Evolutionary conservation across 2,797 vertebrate genomes (phyloP).

Genomic region (Brachymystax lenok): DNA sequence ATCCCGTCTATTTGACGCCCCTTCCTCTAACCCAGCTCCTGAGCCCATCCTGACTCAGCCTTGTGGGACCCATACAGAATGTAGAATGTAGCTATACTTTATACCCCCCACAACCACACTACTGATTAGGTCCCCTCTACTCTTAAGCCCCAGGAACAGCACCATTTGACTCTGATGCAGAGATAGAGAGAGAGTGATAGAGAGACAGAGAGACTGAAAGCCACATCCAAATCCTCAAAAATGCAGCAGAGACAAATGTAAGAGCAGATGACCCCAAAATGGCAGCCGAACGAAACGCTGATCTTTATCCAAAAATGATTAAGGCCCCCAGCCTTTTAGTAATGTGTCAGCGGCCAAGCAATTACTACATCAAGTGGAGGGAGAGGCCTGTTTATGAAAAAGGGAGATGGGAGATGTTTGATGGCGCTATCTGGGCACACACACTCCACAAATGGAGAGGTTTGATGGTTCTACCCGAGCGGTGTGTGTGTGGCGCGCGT

Average conservation of each 20-base stretch:
- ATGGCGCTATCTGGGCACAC: background rate
- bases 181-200: no score
- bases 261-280: constrained; percentile 50
- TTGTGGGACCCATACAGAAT: no score
- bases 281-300: constrained; percentile 52
- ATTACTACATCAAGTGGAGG: constrained; percentile 62
- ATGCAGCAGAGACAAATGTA: constrained; percentile 53
- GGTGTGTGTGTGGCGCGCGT: background rate
- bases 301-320: constrained; percentile 69
- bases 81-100: no score
- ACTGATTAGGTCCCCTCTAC: no score
- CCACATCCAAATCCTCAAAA: constrained; percentile 37
- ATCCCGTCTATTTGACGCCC: no score
- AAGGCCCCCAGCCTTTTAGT: constrained; percentile 46
- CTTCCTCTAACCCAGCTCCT: no score
- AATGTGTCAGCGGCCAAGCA: constrained; percentile 61
- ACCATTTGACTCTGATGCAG: no score
- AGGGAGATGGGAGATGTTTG: background rate
- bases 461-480: no score
- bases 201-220: constrained; percentile 8
- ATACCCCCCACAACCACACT: no score
- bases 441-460: background rate
- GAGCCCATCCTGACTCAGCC: no score
- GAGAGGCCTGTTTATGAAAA: constrained; percentile 54
- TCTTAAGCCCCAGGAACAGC: no score